A percentile compares a stretch with the other conserved stretches of the same genome.
Evolutionary conservation across 2,797 vertebrate species (phyloP).

Genomic region (Petrocephalus schoutedeni): DNA sequence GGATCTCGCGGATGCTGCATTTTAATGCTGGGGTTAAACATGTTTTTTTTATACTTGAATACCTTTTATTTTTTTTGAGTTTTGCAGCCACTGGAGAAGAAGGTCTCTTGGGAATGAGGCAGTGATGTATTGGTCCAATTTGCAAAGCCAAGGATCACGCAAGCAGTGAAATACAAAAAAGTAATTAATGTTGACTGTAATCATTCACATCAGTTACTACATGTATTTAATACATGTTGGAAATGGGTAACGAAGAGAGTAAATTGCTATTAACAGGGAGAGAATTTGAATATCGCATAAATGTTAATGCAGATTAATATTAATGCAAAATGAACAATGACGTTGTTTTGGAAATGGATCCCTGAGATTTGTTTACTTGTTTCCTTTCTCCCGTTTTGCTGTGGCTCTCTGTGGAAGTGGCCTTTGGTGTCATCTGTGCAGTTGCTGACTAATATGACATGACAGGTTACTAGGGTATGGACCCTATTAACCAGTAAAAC

Average conservation of each 20-base stretch:
- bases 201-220: background rate
- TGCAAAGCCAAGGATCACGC: background rate
- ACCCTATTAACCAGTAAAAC: background rate
- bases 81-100: background rate
- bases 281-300: background rate
- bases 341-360: background rate
- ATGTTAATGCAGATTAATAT: background rate
- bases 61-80: background rate
- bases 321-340: background rate
- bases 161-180: background rate
- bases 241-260: background rate
- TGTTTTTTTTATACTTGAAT: background rate
- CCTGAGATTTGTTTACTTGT: background rate
- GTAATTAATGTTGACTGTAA: background rate
- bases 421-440: background rate
- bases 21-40: background rate
- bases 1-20: background rate
- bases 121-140: background rate
- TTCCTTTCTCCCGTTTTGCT: background rate
- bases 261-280: background rate
- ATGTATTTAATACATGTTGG: background rate
- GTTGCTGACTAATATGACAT: background rate
- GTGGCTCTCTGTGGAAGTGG: background rate
- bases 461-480: background rate
- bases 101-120: background rate